These are phyloP conservation scores for Tetraodon nigroviridis DNA, from an alignment of 2,113 vertebrate genomes.

Conservation along the genomic window DNA sequence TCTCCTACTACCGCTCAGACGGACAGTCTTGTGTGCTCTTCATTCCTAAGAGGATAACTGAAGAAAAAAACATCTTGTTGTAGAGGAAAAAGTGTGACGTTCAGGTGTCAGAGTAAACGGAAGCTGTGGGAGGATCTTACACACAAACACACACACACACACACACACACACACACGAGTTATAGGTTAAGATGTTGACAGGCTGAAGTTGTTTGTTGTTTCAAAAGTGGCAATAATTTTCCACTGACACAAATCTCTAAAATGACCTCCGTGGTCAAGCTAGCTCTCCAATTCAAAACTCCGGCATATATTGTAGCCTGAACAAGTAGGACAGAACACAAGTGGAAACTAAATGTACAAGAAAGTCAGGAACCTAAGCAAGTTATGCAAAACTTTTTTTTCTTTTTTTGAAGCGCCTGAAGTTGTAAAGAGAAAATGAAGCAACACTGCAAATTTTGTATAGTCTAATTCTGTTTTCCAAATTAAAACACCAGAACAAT, in stretches of 20 bases:
- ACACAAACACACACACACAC: slow-evolving; percentile 40
- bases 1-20: slow-evolving; percentile 34
- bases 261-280: slow-evolving; percentile 39
- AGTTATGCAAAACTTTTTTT: slow-evolving; percentile 63
- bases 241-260: slow-evolving; percentile 40
- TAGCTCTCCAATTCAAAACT: slow-evolving; percentile 46
- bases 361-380: slow-evolving; percentile 38
- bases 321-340: slow-evolving; percentile 37
- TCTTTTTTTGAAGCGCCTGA: slow-evolving; percentile 36
- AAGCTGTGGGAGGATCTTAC: slow-evolving; percentile 53
- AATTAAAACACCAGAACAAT: background rate
- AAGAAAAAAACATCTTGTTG: slow-evolving; percentile 22
- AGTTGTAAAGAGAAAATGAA: slow-evolving; percentile 27
- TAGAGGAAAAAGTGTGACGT: slow-evolving; percentile 36
- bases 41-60: slow-evolving; percentile 12
- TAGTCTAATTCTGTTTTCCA: background rate
- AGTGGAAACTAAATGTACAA: slow-evolving; percentile 46
- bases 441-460: slow-evolving; percentile 3
- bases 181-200: slow-evolving; percentile 48
- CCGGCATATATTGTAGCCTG: slow-evolving; percentile 37
- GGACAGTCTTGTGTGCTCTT: slow-evolving; percentile 27
- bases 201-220: slow-evolving; percentile 70
- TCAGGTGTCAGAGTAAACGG: slow-evolving; percentile 30
- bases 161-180: slow-evolving; percentile 31
- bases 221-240: slow-evolving; percentile 63